phyloP scores from a whole-genome alignment of 2,888 invertebrate species.

The Athrips mouffetella region DNA sequence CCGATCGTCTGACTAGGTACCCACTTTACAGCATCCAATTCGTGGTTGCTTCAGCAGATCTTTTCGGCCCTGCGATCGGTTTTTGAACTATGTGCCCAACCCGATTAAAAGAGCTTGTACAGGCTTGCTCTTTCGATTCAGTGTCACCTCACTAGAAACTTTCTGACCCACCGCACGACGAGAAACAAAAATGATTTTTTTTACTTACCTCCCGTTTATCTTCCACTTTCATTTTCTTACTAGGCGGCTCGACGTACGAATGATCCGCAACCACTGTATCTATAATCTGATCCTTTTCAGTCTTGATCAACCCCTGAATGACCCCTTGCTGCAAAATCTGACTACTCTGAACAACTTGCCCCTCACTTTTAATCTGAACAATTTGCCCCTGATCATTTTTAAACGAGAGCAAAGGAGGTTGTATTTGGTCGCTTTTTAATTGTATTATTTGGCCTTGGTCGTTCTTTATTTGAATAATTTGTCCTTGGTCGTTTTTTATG shows the following conservation, averaged over 20 bases:
- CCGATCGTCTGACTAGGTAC: too few relatives aligned
- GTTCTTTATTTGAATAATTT: conserved; percentile 65
- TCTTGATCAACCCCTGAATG: conserved; percentile 36
- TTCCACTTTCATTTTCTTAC: conserved; percentile 58
- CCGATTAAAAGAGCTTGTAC: too few relatives aligned
- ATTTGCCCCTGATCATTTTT: conserved; percentile 60
- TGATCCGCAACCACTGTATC: conserved; percentile 56
- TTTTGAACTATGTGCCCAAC: too few relatives aligned
- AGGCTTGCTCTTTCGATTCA: too few relatives aligned
- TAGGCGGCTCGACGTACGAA: conserved; percentile 62
- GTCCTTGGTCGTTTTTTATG: conserved; percentile 69
- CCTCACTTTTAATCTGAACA: conserved; percentile 45
- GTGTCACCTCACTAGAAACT: too few relatives aligned
- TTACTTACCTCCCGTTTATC: conserved; percentile 51
- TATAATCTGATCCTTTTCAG: conserved; percentile 47
- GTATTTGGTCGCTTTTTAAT: conserved; percentile 59
- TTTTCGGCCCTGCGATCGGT: too few relatives aligned
- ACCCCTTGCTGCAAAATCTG: conserved; percentile 29
- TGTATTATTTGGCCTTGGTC: conserved; percentile 71
- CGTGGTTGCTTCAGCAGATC: too few relatives aligned
- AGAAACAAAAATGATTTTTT: too few relatives aligned
- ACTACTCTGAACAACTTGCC: conserved; percentile 18
- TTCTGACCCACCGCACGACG: too few relatives aligned
- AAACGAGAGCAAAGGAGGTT: conserved; percentile 49
- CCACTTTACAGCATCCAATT: too few relatives aligned